Conservation (phyloP, 1,140 invertebrate species). For the Lordiphosa collinella region DNA sequence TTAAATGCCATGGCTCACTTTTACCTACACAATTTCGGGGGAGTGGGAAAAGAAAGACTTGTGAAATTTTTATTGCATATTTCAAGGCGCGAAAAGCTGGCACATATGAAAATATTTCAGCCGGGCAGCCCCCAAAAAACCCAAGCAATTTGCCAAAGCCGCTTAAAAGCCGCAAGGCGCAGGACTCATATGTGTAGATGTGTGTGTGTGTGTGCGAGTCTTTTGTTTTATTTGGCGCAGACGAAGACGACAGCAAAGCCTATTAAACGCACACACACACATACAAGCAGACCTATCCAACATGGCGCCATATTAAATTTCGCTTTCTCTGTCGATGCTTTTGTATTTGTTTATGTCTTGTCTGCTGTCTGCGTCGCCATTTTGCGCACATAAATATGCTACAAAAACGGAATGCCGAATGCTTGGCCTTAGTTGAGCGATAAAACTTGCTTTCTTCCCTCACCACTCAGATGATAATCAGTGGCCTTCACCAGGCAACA, state of each 20-base stretch:
- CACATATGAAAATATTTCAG: constrained; percentile 56
- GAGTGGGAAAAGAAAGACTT: neutral
- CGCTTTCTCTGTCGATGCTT: constrained; percentile 25
- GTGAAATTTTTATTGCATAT: constrained; percentile 38
- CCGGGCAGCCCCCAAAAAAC: neutral
- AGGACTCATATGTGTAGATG: constrained; percentile 24
- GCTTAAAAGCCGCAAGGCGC: constrained; percentile 58
- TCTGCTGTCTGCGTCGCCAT: constrained; percentile 4
- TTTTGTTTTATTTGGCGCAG: constrained; percentile 50
- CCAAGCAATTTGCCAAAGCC: constrained; percentile 54
- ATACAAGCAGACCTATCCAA: constrained; percentile 25
- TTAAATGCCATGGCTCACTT: constrained; percentile 23
- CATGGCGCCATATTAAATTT: constrained; percentile 68
- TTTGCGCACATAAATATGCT: constrained; percentile 46
- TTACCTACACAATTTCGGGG: constrained; percentile 4
- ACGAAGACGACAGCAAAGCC: constrained; percentile 29
- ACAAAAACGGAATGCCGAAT: constrained; percentile 25
- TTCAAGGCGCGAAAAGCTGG: constrained; percentile 50
- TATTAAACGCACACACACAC: constrained; percentile 36
- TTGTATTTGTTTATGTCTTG: constrained; percentile 51
- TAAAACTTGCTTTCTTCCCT: constrained; percentile 21
- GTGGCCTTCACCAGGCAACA: constrained; percentile 15
- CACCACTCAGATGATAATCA: constrained; percentile 21
- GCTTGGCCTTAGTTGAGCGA: constrained; percentile 35
- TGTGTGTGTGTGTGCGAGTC: constrained; percentile 8